Percentiles rank a stretch among this genome's conserved stretches.
These are phyloP conservation scores for Camelus bactrianus DNA, from an alignment of 2,113 vertebrate species.

Conservation along the genomic window DNA sequence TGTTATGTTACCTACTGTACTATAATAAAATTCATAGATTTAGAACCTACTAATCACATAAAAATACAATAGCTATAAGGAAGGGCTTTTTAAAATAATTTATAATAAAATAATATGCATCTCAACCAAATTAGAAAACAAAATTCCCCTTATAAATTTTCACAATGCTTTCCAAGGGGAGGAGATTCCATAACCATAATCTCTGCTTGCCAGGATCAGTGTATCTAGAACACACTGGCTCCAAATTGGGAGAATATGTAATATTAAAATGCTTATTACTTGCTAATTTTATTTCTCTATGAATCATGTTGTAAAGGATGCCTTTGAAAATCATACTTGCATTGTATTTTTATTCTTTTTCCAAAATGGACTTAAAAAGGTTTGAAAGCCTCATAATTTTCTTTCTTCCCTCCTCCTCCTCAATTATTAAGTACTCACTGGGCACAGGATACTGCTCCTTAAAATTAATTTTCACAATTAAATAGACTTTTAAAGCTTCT, in stretches of 20 bases:
- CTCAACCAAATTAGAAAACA: constrained; percentile 15
- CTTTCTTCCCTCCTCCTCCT: constrained; percentile 18
- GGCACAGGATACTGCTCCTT: constrained; percentile 51
- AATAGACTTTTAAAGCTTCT: constrained; percentile 69
- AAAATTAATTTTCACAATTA: constrained; percentile 80
- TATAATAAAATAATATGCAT: constrained; percentile 47
- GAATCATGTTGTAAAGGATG: constrained; percentile 3
- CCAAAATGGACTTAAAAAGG: constrained; percentile 39
- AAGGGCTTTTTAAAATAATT: constrained; percentile 3
- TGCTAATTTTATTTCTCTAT: constrained; percentile 46
- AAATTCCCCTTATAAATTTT: constrained; percentile 32
- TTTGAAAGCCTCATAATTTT: constrained; percentile 55
- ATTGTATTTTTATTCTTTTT: constrained; percentile 68
- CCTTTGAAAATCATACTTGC: constrained; percentile 46
- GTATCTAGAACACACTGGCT: not conserved
- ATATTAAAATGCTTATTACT: constrained; percentile 21
- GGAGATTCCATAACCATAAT: not conserved
- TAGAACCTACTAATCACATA: not conserved
- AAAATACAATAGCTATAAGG: not conserved
- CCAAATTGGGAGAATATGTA: not conserved
- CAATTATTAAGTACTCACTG: constrained; percentile 65
- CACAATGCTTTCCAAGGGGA: not conserved
- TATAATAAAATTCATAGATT: constrained; percentile 44
- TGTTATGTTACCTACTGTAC: not conserved
- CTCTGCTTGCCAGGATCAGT: not conserved